These are phyloP conservation scores for Strix uralensis DNA, from an alignment of 2,113 vertebrate species.

Conservation along the genomic window DNA sequence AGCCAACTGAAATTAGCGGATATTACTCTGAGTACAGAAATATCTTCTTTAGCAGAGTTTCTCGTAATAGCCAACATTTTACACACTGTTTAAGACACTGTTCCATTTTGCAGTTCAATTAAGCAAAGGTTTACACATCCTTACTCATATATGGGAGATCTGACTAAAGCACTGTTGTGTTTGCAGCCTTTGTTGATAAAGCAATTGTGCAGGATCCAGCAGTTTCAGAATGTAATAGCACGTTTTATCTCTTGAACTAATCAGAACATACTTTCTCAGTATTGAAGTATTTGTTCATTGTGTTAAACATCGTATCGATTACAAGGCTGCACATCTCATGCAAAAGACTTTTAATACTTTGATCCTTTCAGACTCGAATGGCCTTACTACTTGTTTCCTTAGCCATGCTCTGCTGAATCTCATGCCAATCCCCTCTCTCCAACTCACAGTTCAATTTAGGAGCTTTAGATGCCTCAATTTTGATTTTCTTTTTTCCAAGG, in stretches of 20 bases:
- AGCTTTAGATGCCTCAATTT: not conserved
- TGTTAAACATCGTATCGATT: not conserved
- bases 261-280: constrained; percentile 17
- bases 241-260: constrained; percentile 14
- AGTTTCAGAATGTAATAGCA: not conserved
- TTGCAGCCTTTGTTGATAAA: constrained; percentile 1
- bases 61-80: not conserved
- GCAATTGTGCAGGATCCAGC: not conserved
- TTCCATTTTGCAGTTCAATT: constrained; percentile 8
- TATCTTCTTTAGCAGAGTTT: not conserved
- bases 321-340: not conserved
- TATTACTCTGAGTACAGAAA: not conserved
- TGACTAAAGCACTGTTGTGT: not conserved
- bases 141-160: not conserved
- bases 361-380: not conserved
- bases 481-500: not conserved
- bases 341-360: constrained; percentile 17
- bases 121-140: not conserved
- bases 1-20: not conserved
- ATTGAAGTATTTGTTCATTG: constrained; percentile 22
- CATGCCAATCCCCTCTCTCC: not conserved
- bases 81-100: not conserved
- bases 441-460: not conserved
- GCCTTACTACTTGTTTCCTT: not conserved
- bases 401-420: not conserved